phyloP scores from a whole-genome alignment of 2,888 invertebrate species.

The Agonopterix subpropinquella region DNA sequence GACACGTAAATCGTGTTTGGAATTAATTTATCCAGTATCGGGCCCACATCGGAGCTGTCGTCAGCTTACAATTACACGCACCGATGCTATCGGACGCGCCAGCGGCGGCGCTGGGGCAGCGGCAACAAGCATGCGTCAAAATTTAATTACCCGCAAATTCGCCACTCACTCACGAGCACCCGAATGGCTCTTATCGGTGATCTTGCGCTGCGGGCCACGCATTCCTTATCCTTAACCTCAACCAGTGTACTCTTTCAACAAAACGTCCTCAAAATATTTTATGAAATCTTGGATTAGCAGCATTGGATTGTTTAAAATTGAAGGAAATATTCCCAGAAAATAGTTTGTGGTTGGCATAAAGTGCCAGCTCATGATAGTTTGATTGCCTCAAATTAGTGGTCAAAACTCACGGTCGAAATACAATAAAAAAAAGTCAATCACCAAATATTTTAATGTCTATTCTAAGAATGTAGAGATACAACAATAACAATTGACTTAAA shows the following conservation, averaged over 20 bases:
- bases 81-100: slow-evolving; percentile 43
- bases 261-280: too few relatives aligned
- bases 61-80: slow-evolving; percentile 44
- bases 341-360: not conserved
- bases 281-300: too few relatives aligned
- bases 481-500: slow-evolving; percentile 40
- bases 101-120: slow-evolving; percentile 20
- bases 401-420: not conserved
- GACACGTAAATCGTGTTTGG: too few relatives aligned
- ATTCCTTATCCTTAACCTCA: too few relatives aligned
- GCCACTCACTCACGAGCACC: slow-evolving; percentile 37
- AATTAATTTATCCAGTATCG: slow-evolving; percentile 28
- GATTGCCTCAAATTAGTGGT: not conserved
- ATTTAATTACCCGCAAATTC: slow-evolving; percentile 63
- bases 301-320: not conserved
- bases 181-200: slow-evolving; percentile 16
- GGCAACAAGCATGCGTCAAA: slow-evolving; percentile 40
- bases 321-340: not conserved
- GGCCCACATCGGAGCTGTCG: slow-evolving; percentile 17
- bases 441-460: not conserved
- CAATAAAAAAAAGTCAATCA: too few relatives aligned
- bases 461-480: slow-evolving; percentile 4
- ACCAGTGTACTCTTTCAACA: too few relatives aligned
- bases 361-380: not conserved
- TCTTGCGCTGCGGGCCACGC: too few relatives aligned